A percentile compares a stretch with the other conserved stretches of the same genome.
Evolutionary conservation across 2,888 invertebrate genomes (phyloP).

Genomic region (Orchesellides sinensis): DNA sequence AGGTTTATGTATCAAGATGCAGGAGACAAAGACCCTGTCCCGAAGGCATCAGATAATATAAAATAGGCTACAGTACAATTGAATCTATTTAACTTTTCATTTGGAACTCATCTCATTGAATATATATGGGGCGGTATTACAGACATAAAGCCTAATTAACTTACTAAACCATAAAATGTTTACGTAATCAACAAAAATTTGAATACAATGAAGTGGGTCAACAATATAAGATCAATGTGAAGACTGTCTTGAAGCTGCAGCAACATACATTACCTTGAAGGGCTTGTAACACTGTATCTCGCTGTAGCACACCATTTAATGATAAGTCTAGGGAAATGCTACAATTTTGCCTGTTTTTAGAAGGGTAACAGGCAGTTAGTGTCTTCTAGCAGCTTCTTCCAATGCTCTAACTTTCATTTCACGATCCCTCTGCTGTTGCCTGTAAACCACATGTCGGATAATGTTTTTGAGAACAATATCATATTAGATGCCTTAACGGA

Average conservation of each 20-base stretch:
- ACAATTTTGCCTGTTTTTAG: slow-evolving; percentile 20
- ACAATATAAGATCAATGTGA: slow-evolving; percentile 34
- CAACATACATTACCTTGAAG: slow-evolving; percentile 37
- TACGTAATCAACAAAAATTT: not conserved
- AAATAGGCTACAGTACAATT: not conserved
- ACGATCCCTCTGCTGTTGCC: slow-evolving; percentile 87
- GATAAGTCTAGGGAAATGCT: not conserved
- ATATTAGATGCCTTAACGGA: slow-evolving; percentile 28
- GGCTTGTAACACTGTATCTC: slow-evolving; percentile 21
- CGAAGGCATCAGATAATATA: not conserved
- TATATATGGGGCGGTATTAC: no score
- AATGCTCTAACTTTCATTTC: slow-evolving; percentile 91
- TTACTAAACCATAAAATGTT: no score
- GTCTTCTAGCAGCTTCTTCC: slow-evolving; percentile 90
- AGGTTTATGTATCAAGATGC: not conserved
- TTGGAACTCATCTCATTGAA: no score
- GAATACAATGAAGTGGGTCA: slow-evolving; percentile 19
- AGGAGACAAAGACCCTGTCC: slow-evolving; percentile 1
- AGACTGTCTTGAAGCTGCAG: slow-evolving; percentile 37
- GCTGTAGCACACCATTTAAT: slow-evolving; percentile 18
- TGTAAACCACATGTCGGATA: slow-evolving; percentile 77
- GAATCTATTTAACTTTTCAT: no score
- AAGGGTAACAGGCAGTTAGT: slow-evolving; percentile 75
- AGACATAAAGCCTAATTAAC: no score
- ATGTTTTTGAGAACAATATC: slow-evolving; percentile 57